Base-by-base conservation (phyloP, 2,888 invertebrate species). In the Eupithecia vulgata region DNA sequence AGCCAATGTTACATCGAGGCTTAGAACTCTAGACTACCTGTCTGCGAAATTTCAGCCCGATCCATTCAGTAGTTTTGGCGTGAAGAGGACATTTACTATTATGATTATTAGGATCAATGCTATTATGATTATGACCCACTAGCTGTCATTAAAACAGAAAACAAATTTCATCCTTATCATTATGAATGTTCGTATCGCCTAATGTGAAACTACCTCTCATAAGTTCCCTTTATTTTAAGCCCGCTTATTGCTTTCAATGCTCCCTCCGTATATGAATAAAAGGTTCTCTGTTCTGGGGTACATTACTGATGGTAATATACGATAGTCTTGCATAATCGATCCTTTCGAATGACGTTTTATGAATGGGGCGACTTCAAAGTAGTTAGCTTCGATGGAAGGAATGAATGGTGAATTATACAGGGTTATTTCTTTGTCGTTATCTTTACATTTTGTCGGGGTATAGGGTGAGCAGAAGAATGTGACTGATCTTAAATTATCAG, bases 271-370 rank as follows among this genome's bases (percentile, higher is more conserved):
- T 83, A 82, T 86, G 87, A 87, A 90, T 89, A 88, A 89, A 88
- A 86, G 86, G 83, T 84, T 81, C 76, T 73, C 84, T 82, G 84
- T 78, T 86, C 87, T 87, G 77, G 48, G 87, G 89, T 84, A 90
- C 90, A 91, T 92, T 92, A 91, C 84, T 85, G 89, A 91, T 88
- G 89, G 88, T 91, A 92, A 91, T 91, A 90, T 84, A 84, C 88
- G 88, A 90, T 91, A 88, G 86, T 85, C 87, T 84, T 83, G 86
- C 84, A 87, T 89, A 89, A 91, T 90, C 89, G 91, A 90, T 89
- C 83, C 85, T 82, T 83, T 83, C 83, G 82, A 82, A 83, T 86
- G 87, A 85, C 86, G 83, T 83, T 80, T 84, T 78, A 80, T 80
- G 79, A 82, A 78, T 79, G 79, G 57, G 57, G 57, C 21, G 78